Evolutionary conservation across 2,797 vertebrate species (phyloP).

Genomic region (Amazonetta brasiliensis): DNA sequence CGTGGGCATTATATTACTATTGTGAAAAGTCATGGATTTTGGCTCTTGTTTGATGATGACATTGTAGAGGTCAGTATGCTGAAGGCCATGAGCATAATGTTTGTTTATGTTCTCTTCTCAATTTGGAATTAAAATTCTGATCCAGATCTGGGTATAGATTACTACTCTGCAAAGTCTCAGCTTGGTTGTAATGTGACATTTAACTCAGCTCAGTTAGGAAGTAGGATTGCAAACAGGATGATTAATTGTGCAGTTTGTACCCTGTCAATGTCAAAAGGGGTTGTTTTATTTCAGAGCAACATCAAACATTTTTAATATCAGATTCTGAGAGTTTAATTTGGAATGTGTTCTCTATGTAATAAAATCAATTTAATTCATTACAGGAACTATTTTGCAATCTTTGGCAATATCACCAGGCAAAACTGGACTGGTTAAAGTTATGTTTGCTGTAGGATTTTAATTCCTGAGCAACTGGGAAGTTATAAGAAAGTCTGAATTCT

Average conservation of each 20-base stretch:
- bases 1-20: conserved; percentile 98
- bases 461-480: not conserved
- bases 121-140: not conserved
- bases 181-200: not conserved
- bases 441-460: not conserved
- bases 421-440: not conserved
- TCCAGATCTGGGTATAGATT: not conserved
- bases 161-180: not conserved
- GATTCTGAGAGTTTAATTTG: not conserved
- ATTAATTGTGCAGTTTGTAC: not conserved
- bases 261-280: not conserved
- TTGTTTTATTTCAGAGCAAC: not conserved
- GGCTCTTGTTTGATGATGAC: conserved; percentile 97
- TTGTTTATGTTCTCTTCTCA: not conserved
- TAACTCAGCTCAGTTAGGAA: not conserved
- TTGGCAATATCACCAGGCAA: not conserved
- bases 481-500: not conserved
- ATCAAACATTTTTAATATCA: not conserved
- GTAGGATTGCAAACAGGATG: not conserved
- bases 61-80: conserved; percentile 93
- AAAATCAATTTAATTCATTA: not conserved
- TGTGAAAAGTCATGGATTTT: conserved; percentile 98
- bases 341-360: not conserved
- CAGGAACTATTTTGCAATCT: not conserved
- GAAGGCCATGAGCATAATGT: not conserved